Evolutionary conservation across 2,113 vertebrate genomes (phyloP).

Genomic region (Seriola quinqueradiata): DNA sequence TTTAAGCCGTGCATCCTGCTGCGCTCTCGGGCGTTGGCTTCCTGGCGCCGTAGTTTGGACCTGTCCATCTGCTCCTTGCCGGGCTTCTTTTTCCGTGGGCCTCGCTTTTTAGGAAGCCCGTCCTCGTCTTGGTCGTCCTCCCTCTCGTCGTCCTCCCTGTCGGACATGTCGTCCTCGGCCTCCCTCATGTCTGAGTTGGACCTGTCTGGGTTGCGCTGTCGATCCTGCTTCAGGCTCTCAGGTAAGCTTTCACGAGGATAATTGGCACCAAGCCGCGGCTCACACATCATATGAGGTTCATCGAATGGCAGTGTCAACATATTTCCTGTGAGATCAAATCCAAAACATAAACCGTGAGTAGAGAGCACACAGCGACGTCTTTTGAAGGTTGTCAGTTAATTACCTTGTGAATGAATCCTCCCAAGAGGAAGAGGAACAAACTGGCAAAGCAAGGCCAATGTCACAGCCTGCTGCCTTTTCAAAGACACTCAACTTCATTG

Average conservation of each 20-base stretch:
- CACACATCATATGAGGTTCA: constrained; percentile 94
- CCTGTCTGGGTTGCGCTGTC: constrained; percentile 82
- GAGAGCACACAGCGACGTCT: constrained; percentile 14
- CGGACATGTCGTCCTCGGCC: constrained; percentile 89
- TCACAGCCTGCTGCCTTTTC: constrained; percentile 55
- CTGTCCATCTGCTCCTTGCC: constrained; percentile 89
- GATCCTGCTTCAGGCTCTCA: constrained; percentile 89
- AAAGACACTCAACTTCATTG: constrained; percentile 54
- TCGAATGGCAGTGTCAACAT: constrained; percentile 99
- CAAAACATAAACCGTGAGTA: constrained; percentile 45
- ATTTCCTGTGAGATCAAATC: constrained; percentile 87
- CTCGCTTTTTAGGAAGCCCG: constrained; percentile 89
- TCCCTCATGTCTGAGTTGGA: constrained; percentile 88
- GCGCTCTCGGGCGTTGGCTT: constrained; percentile 96
- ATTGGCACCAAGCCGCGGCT: constrained; percentile 94
- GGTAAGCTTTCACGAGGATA: constrained; percentile 91
- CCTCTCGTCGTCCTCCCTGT: constrained; percentile 91
- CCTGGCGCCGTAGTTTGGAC: constrained; percentile 92
- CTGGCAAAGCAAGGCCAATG: constrained; percentile 60
- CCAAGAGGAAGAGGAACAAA: constrained; percentile 59
- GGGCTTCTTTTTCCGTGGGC: constrained; percentile 94
- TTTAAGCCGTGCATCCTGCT: constrained; percentile 98
- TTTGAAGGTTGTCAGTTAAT: constrained; percentile 71
- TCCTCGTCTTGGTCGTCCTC: constrained; percentile 92
- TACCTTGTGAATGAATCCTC: constrained; percentile 59